phyloP scores from a whole-genome alignment of 2,113 vertebrate species.

The Sorex fumeus region DNA sequence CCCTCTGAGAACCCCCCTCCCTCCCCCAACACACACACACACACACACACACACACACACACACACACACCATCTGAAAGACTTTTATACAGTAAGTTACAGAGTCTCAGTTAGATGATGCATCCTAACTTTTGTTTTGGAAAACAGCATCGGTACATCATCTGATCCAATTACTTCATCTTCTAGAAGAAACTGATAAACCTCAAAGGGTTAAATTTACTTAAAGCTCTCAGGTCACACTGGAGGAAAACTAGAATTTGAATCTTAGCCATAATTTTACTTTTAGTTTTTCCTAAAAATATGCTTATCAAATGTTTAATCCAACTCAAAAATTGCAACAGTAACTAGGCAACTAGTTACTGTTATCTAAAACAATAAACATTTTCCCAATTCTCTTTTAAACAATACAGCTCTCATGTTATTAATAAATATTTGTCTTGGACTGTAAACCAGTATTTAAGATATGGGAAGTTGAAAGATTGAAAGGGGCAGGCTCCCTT shows the following conservation, averaged over 20 bases:
- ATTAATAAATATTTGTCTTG: not conserved
- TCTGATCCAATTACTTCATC: not conserved
- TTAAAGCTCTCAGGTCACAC: not conserved
- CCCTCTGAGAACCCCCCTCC: too few relatives aligned
- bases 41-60: too few relatives aligned
- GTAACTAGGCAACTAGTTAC: not conserved
- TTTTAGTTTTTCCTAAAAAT: constrained; percentile 56
- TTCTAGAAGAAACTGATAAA: constrained; percentile 30
- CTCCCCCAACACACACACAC: too few relatives aligned
- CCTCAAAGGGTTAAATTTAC: not conserved
- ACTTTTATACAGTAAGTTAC: too few relatives aligned
- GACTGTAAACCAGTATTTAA: not conserved
- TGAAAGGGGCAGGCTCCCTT: not conserved
- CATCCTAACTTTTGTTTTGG: constrained; percentile 33
- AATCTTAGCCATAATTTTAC: constrained; percentile 13
- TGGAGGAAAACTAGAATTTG: not conserved
- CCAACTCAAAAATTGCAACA: constrained; percentile 34
- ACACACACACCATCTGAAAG: too few relatives aligned
- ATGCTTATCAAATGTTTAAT: constrained; percentile 48
- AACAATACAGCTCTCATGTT: not conserved
- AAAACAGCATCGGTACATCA: constrained; percentile 22
- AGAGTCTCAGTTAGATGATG: not conserved
- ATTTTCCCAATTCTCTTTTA: not conserved
- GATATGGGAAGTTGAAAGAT: not conserved
- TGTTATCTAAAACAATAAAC: not conserved